phyloP scores from a whole-genome alignment of 2,113 vertebrate genomes.

The Scalopus aquaticus region DNA sequence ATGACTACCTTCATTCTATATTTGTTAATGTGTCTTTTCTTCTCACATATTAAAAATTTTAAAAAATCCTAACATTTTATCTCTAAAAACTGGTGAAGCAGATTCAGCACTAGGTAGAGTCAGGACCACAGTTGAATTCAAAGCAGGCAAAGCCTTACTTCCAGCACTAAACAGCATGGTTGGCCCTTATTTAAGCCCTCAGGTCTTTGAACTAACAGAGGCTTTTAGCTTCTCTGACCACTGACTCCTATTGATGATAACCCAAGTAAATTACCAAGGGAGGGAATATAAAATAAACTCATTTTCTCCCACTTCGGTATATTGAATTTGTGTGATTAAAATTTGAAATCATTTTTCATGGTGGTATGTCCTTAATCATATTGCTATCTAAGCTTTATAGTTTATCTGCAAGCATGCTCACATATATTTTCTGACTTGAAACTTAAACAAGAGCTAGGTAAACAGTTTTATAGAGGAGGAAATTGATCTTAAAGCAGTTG shows the following conservation, averaged over 20 bases:
- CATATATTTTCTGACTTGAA: neutral
- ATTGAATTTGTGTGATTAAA: neutral
- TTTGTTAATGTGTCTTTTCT: conserved; percentile 22
- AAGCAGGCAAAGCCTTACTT: neutral
- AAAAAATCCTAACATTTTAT: neutral
- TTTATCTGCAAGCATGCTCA: neutral
- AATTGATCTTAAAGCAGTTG: neutral
- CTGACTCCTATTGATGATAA: neutral
- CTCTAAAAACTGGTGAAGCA: neutral
- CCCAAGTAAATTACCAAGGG: neutral
- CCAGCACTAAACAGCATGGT: neutral
- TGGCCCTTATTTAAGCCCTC: neutral
- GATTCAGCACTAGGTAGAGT: neutral
- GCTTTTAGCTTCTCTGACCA: neutral
- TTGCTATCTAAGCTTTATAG: neutral
- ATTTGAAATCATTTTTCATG: neutral
- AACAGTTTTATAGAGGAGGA: neutral
- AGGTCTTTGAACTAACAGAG: neutral
- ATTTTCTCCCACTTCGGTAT: neutral
- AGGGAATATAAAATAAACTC: neutral
- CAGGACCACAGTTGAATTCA: neutral
- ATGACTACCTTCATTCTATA: neutral
- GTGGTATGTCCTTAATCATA: neutral
- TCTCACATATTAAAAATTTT: neutral
- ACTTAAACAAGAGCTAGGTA: neutral